Conservation (phyloP, 2,888 invertebrate species). For the Harpalus rufipes region DNA sequence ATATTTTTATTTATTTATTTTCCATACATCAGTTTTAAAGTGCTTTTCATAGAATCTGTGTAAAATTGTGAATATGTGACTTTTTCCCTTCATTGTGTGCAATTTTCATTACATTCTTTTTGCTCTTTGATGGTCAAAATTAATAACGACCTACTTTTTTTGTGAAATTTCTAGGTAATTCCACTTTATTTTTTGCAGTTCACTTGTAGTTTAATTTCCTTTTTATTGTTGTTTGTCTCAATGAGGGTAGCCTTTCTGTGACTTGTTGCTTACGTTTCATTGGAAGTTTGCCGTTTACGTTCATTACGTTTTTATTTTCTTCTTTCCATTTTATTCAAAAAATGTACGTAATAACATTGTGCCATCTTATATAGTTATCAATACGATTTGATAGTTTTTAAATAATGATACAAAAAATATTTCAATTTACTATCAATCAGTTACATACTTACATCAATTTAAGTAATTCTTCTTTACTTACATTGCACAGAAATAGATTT, state of each 20-base stretch:
- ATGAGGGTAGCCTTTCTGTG: constrained; percentile 20
- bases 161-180: not conserved
- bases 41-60: no score
- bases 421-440: no score
- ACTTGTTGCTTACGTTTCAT: constrained; percentile 3
- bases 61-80: no score
- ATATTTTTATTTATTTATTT: no score
- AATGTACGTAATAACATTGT: not conserved
- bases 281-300: constrained; percentile 14
- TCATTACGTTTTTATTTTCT: constrained; percentile 17
- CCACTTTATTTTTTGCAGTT: not conserved
- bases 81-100: no score
- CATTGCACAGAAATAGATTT: no score
- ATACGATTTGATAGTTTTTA: no score
- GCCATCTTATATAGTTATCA: not conserved
- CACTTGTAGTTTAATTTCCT: constrained; percentile 35
- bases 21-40: no score
- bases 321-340: constrained; percentile 12
- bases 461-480: no score
- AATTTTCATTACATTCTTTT: no score
- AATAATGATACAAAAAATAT: no score
- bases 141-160: not conserved
- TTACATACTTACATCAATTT: no score
- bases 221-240: constrained; percentile 18
- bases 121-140: not conserved